Evolutionary conservation across 2,888 invertebrate genomes (phyloP).

Genomic region (Drosophila anomelani): DNA sequence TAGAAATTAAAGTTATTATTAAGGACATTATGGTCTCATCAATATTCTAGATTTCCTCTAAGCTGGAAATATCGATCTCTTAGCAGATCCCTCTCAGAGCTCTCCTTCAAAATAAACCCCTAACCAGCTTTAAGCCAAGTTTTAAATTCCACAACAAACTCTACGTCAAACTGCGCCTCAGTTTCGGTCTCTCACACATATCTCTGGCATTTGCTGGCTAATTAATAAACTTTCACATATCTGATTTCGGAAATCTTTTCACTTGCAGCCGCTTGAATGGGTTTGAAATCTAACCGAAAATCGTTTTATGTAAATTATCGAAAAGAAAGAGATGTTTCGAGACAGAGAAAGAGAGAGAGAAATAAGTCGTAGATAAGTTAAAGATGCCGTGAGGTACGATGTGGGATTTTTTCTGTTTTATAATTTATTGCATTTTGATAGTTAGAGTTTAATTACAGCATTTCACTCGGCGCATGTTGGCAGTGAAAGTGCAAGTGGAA

Average conservation of each 20-base stretch:
- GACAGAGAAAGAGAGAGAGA: neutral
- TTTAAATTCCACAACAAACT: neutral
- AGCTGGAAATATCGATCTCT: too few species aligned
- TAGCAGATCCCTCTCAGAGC: neutral
- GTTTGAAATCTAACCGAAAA: conserved; percentile 47
- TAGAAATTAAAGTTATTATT: neutral
- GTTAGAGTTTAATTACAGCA: conserved; percentile 75
- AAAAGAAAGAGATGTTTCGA: conserved; percentile 21
- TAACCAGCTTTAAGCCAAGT: neutral
- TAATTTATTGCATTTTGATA: conserved; percentile 65
- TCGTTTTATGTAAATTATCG: conserved; percentile 72
- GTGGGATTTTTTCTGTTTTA: conserved; percentile 35
- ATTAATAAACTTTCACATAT: conserved; percentile 78
- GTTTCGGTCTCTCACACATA: conserved; percentile 9
- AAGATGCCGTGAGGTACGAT: conserved; percentile 2
- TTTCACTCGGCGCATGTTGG: conserved; percentile 48
- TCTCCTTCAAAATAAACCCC: neutral
- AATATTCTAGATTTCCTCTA: too few species aligned
- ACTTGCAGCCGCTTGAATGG: conserved; percentile 59
- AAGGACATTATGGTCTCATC: neutral
- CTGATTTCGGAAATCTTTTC: conserved; percentile 62
- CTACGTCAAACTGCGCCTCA: conserved; percentile 7
- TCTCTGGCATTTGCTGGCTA: conserved; percentile 51
- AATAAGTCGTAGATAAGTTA: conserved; percentile 9
- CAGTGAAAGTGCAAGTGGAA: conserved; percentile 45